Base-by-base conservation (phyloP, 2,888 invertebrate species). In the Brachyopa scutellaris region DNA sequence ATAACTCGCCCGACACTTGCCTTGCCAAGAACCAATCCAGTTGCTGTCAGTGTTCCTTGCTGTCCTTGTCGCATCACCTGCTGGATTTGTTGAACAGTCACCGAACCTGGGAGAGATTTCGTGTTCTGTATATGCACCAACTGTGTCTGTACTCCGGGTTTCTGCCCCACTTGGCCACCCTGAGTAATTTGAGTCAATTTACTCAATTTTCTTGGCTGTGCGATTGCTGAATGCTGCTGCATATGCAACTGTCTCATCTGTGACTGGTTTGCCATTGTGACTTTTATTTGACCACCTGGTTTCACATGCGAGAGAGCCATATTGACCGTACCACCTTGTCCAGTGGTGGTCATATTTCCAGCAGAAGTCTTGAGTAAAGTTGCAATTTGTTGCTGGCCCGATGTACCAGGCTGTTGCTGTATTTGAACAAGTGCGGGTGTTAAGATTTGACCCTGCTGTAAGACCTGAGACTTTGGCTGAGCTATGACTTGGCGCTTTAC, bases 31-130 rank as follows among this genome's bases (percentile, higher is more conserved):
- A 94, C 93, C 21, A 90, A 86, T 6, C 93, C 92, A 69, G 90
- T 86, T 1, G 87, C 85, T 7, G 88, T 85, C 38, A 88, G 66
- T 0, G 87, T 86, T 2, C 88, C 92, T 59, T 92, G 92, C 57
- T 90, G 90, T 0, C 92, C 92, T 67, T 93, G 93, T 80, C 94
- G 93, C 89, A 95, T 93, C 8, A 95, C 94, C 87, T 95, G 95
- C 82, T 95, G 95, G 42, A 95, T 92, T 87, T 95, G 95, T 85
- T 95, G 95, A 73, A 95, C 93, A 0, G 94, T 94, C 88, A 95
- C 93, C 0, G 93, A 92, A 0, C 93, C 92, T 0, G 93, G 92
- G 42, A 90, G 69, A 4, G 89, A 86, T 78, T 91, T 91, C 1
- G 93, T 93, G 53, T 93, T 93, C 86, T 94, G 94, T 2, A 96